phyloP scores from a whole-genome alignment of 2,797 vertebrate species.

The Girardinus metallicus region DNA sequence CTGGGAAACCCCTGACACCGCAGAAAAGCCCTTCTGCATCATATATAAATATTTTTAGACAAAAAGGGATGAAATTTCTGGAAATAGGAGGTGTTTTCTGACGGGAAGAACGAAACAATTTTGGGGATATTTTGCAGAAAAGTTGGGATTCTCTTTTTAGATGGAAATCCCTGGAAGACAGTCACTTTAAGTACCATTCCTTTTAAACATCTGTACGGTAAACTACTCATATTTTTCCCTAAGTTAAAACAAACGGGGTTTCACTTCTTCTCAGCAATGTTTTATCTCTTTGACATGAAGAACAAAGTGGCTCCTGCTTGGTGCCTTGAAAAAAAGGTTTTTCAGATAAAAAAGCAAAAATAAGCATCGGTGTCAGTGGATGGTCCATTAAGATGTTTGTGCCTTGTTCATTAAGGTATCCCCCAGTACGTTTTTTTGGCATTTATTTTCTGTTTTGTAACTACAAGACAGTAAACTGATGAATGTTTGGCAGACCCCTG shows the following conservation, averaged over 20 bases:
- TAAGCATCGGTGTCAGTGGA: slow-evolving; percentile 21
- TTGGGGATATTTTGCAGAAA: slow-evolving; percentile 10
- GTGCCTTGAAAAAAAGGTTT: slow-evolving; percentile 19
- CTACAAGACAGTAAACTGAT: slow-evolving; percentile 23
- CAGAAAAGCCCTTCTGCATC: slow-evolving; percentile 33
- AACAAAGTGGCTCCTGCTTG: slow-evolving; percentile 12
- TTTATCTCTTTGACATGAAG: slow-evolving; percentile 15
- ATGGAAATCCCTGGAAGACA: slow-evolving; percentile 20
- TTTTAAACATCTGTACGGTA: slow-evolving; percentile 24
- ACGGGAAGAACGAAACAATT: not conserved
- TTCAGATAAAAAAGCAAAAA: slow-evolving; percentile 29
- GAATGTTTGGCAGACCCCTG: slow-evolving; percentile 32
- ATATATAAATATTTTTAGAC: slow-evolving; percentile 3
- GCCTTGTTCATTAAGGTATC: slow-evolving; percentile 61
- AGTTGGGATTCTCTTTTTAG: slow-evolving; percentile 9
- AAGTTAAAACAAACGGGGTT: slow-evolving; percentile 4
- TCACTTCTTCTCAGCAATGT: slow-evolving; percentile 8
- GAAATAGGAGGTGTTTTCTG: not conserved
- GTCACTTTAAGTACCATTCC: slow-evolving; percentile 30
- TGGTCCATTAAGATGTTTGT: slow-evolving; percentile 59
- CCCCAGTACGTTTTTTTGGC: slow-evolving; percentile 10
- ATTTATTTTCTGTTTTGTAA: not conserved
- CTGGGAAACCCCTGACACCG: slow-evolving; percentile 42
- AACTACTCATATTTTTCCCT: slow-evolving; percentile 8
- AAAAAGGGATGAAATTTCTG: slow-evolving; percentile 16